Percentiles rank a stretch among this genome's conserved stretches.
Conservation (phyloP, 1,140 invertebrate genomes). For the Atopsyche davidsoni region DNA sequence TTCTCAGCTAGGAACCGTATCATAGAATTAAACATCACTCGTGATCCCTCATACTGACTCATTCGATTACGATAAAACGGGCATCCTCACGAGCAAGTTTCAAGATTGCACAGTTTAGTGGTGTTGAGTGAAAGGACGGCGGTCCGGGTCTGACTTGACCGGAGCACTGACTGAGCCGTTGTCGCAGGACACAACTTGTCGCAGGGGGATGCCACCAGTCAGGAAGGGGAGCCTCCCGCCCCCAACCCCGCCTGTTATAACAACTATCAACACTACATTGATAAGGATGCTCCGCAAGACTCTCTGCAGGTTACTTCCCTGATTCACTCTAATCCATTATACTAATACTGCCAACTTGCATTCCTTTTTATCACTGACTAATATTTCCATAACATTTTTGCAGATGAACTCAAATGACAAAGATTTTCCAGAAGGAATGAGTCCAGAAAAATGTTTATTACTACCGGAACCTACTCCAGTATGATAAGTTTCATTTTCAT, state of each 20-base stretch:
- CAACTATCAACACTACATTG: constrained; percentile 74
- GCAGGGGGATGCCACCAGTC: constrained; percentile 79
- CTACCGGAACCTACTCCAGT: constrained; percentile 47
- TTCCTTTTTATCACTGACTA: too few relatives aligned
- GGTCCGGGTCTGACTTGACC: constrained; percentile 39
- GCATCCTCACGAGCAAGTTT: constrained; percentile 26
- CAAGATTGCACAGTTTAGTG: constrained; percentile 29
- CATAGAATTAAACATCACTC: not conserved
- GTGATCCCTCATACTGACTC: too few relatives aligned
- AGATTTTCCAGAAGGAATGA: constrained; percentile 41
- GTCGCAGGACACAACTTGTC: constrained; percentile 84
- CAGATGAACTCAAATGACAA: constrained; percentile 25
- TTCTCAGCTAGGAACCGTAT: constrained; percentile 13
- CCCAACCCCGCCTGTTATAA: constrained; percentile 71
- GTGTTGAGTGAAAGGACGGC: constrained; percentile 17
- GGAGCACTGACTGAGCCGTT: constrained; percentile 42
- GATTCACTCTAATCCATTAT: constrained; percentile 27
- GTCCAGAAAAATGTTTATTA: constrained; percentile 48
- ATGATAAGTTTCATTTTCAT: constrained; percentile 29
- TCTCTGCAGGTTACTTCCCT: constrained; percentile 52
- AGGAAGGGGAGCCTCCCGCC: constrained; percentile 68
- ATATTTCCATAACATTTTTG: constrained; percentile 7
- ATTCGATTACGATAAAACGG: constrained; percentile 1
- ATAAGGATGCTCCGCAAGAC: constrained; percentile 56
- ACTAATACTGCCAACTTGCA: constrained; percentile 30